These are phyloP conservation scores for Galerucella pusilla DNA, from an alignment of 2,888 invertebrate species.

Conservation along the genomic window DNA sequence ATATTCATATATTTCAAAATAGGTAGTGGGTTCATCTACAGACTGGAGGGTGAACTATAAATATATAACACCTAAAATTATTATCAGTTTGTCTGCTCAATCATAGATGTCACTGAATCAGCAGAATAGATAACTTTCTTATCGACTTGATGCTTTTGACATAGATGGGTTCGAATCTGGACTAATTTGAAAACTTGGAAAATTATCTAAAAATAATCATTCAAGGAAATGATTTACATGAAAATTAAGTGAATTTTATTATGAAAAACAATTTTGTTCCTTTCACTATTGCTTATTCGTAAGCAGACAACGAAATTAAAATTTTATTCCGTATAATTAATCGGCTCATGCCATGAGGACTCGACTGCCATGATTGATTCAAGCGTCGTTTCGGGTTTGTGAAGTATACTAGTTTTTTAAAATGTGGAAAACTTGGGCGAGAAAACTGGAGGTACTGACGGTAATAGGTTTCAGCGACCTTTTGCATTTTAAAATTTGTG, in stretches of 20 bases:
- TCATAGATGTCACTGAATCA: slow-evolving; percentile 9
- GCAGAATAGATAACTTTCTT: not conserved
- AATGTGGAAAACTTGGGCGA: slow-evolving; percentile 61
- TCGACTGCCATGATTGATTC: slow-evolving; percentile 66
- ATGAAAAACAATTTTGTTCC: not conserved
- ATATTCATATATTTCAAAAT: not conserved
- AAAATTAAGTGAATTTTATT: not conserved
- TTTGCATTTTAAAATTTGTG: slow-evolving; percentile 40
- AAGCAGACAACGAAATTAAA: slow-evolving; percentile 10
- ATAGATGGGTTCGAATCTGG: slow-evolving; percentile 7
- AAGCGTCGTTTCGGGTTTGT: slow-evolving; percentile 62
- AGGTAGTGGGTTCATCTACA: not conserved
- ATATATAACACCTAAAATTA: not conserved
- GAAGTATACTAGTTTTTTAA: slow-evolving; percentile 58
- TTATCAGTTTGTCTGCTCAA: not conserved
- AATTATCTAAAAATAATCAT: slow-evolving; percentile 30
- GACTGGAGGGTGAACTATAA: not conserved
- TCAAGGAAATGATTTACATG: not conserved
- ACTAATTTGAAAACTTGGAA: slow-evolving; percentile 21
- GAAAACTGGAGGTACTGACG: slow-evolving; percentile 59
- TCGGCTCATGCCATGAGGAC: slow-evolving; percentile 29
- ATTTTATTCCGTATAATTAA: slow-evolving; percentile 26
- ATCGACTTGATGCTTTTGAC: slow-evolving; percentile 8
- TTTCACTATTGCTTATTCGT: not conserved
- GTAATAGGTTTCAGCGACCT: slow-evolving; percentile 46